Evolutionary conservation across 2,113 vertebrate species (phyloP).

Genomic region (Dromas ardeola): DNA sequence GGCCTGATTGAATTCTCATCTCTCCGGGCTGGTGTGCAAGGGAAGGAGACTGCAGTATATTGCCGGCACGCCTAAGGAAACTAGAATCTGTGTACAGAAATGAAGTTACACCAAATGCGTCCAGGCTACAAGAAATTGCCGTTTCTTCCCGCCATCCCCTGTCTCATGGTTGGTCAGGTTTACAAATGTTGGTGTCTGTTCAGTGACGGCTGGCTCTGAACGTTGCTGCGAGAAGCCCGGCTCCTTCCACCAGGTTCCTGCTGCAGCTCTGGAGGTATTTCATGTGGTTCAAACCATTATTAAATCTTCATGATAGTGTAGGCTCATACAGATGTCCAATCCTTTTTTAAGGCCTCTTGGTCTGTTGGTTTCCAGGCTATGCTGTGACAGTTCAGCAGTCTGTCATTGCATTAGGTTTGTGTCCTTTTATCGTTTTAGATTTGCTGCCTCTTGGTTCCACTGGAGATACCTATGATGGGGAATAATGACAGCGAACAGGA

Average conservation of each 20-base stretch:
- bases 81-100: neutral
- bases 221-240: neutral
- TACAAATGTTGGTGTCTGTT: neutral
- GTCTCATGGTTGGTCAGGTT: neutral
- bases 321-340: neutral
- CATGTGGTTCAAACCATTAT: neutral
- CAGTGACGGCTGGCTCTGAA: neutral
- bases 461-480: accelerated
- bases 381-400: neutral
- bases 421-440: neutral
- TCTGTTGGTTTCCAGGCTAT: neutral
- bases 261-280: neutral
- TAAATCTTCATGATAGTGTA: neutral
- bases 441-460: neutral
- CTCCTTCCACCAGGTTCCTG: neutral
- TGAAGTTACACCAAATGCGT: neutral
- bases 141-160: neutral
- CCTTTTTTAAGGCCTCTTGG: neutral
- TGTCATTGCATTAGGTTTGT: neutral
- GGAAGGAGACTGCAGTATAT: neutral
- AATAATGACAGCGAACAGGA: neutral
- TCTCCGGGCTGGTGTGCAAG: neutral
- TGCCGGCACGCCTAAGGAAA: neutral
- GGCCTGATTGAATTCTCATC: neutral
- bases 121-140: neutral